phyloP scores from a whole-genome alignment of 2,888 invertebrate genomes.

The Seira ritae region DNA sequence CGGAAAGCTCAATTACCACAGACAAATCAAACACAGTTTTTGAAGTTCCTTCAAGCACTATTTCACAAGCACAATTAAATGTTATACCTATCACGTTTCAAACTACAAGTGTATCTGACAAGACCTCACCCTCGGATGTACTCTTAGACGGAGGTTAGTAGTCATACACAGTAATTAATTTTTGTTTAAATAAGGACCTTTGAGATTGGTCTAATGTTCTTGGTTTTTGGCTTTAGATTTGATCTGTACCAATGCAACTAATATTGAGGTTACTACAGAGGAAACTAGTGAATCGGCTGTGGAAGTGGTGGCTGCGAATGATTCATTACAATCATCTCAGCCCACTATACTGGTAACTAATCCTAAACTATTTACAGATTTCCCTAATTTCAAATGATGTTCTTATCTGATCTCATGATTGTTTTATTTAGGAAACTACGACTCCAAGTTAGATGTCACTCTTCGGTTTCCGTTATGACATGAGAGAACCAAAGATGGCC shows the following conservation, averaged over 20 bases:
- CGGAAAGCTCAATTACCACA: not conserved
- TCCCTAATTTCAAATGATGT: not conserved
- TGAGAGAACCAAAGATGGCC: not conserved
- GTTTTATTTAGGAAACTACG: not conserved
- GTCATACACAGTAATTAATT: not conserved
- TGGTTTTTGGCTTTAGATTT: not conserved
- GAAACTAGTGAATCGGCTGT: no score
- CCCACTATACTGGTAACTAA: not conserved
- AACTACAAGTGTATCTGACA: not conserved
- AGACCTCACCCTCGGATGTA: not conserved
- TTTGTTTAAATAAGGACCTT: not conserved
- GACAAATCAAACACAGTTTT: not conserved
- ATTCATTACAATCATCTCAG: not conserved
- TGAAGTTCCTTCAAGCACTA: not conserved
- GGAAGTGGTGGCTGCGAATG: not conserved
- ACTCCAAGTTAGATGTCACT: not conserved
- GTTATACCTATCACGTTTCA: constrained; percentile 34
- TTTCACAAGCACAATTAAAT: not conserved
- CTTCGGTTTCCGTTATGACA: no score
- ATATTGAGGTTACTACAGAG: no score
- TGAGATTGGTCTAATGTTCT: not conserved
- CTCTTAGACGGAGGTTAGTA: constrained; percentile 40
- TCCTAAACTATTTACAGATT: not conserved
- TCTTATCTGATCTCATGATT: not conserved
- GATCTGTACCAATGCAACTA: not conserved